Base-by-base conservation (phyloP, 2,113 vertebrate genomes). In the Solea senegalensis region DNA sequence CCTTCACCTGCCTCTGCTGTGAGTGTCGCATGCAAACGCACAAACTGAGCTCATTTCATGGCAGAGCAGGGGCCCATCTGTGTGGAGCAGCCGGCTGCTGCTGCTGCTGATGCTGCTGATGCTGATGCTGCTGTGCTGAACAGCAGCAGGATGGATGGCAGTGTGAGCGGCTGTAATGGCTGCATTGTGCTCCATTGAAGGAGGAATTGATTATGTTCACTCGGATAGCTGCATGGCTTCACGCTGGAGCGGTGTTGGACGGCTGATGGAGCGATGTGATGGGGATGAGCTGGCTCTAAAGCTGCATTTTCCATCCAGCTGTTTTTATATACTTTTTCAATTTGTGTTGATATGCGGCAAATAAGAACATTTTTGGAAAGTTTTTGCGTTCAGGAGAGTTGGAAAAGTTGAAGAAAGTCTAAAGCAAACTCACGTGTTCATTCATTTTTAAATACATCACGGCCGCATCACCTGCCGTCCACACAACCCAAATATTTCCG, bases 61-160 rank as follows among this genome's bases (percentile, higher is more conserved):
- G 84, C 87, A 83, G 86, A 88, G 85, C 83, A 76, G 84, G 84
- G 72, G 86, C 86, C 84, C 87, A 85, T 90, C 84, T 90, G 84
- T 74, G 81, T 60, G 72, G 68, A 40, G 45, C 77, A 68, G 83
- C 67, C 84, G 51, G 78, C 76, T 59, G 65, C 74, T 44, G 76
- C 83, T 2, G 71, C 52, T 34, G 34, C 34, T 34, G 34, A 1
- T 59, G 65, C 34, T 34, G 34, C 34, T 34, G 34, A 1, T 34
- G 34, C 34, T 34, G 34, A 1, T 34, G 34, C 3, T 34, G 34
- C 34, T 34, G 34, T 6, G 57, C 67, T 65, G 80, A 78, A 43
- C 62, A 0, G 71, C 67, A 0, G 71, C 67, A 52, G 82, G 78
- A 81, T 86, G 80, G 78, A 86, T 82, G 76, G 82, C 64, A 3